Conservation (phyloP, 2,888 invertebrate genomes). For the Taenaris catops region DNA sequence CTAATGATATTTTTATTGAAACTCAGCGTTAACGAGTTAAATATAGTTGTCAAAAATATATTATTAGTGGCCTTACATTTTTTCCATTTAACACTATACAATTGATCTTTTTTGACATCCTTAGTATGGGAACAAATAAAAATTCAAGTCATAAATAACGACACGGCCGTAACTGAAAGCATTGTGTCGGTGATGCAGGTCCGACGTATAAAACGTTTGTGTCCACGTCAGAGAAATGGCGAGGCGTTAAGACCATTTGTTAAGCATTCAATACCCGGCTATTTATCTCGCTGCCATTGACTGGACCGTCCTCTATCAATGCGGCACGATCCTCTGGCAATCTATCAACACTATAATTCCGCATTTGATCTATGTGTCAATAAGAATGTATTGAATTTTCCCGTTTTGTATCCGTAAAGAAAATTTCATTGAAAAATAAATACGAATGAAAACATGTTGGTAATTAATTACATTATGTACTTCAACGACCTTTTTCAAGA, state of each 20-base stretch:
- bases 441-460: too few relatives aligned
- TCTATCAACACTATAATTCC: slow-evolving; percentile 45
- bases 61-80: neutral
- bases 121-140: slow-evolving; percentile 22
- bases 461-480: too few relatives aligned
- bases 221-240: slow-evolving; percentile 35
- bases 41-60: too few relatives aligned
- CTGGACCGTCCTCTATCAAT: slow-evolving; percentile 54
- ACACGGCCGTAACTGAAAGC: slow-evolving; percentile 35
- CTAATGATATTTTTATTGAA: too few relatives aligned
- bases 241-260: slow-evolving; percentile 54
- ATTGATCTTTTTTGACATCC: slow-evolving; percentile 1
- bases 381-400: slow-evolving; percentile 9
- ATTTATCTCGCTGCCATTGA: slow-evolving; percentile 57
- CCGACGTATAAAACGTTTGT: slow-evolving; percentile 45
- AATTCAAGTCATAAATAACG: slow-evolving; percentile 37
- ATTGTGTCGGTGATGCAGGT: slow-evolving; percentile 54
- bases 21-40: too few relatives aligned
- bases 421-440: too few relatives aligned
- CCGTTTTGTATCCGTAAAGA: slow-evolving; percentile 2
- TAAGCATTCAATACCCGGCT: slow-evolving; percentile 56
- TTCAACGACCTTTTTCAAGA: too few relatives aligned
- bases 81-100: neutral
- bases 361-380: slow-evolving; percentile 26
- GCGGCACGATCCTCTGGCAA: slow-evolving; percentile 37